These are phyloP conservation scores for Charadrius vociferus DNA, from an alignment of 2,113 vertebrate species.

Conservation along the genomic window DNA sequence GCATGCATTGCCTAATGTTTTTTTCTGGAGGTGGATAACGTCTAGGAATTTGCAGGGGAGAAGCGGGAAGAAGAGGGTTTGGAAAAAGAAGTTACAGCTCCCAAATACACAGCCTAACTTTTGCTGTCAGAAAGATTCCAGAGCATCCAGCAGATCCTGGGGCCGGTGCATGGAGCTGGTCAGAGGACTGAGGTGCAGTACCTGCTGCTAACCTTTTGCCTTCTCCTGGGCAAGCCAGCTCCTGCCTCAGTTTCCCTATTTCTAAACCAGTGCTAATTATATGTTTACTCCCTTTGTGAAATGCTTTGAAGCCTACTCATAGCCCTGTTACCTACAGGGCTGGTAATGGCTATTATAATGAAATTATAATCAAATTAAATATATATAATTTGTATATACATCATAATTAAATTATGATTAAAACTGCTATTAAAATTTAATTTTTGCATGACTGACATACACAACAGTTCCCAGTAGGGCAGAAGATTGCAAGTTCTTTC, in stretches of 20 bases:
- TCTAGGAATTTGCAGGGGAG: neutral
- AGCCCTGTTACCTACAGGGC: neutral
- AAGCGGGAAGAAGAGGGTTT: neutral
- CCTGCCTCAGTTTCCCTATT: slow-evolving; percentile 19
- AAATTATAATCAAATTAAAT: slow-evolving; percentile 15
- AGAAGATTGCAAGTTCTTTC: neutral
- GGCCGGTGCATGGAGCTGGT: neutral
- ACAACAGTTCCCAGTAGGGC: neutral
- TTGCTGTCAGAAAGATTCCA: neutral
- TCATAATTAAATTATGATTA: neutral
- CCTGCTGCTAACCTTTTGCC: neutral
- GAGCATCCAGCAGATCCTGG: neutral
- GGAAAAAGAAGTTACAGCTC: neutral
- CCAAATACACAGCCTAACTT: neutral
- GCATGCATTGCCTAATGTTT: neutral
- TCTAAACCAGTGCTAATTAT: slow-evolving; percentile 1
- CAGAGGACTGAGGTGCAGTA: neutral
- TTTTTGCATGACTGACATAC: neutral
- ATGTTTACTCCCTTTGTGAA: neutral
- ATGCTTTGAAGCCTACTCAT: slow-evolving; percentile 7
- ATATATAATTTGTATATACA: neutral
- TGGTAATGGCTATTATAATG: neutral
- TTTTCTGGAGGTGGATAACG: neutral
- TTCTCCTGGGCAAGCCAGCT: neutral
- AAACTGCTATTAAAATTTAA: neutral